Conservation (phyloP, 2,888 invertebrate species). For the Amiota mariae region DNA sequence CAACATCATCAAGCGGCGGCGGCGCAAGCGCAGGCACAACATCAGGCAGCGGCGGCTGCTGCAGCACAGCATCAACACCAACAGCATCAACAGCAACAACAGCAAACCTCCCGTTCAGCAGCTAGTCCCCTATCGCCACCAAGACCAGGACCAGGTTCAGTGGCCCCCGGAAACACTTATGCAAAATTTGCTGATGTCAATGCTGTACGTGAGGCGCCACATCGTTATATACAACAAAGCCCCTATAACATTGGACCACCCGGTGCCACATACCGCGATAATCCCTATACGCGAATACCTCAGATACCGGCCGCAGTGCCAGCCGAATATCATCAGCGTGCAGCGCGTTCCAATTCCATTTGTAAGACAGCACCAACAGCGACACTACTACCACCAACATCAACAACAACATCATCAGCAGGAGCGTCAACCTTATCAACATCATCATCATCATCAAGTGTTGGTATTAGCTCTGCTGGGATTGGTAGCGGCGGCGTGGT, state of each 20-base stretch:
- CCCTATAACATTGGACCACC: conserved; percentile 69
- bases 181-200: conserved; percentile 70
- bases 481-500: conserved; percentile 49
- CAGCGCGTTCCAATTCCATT: conserved; percentile 49
- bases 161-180: conserved; percentile 69
- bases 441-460: conserved; percentile 29
- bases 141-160: conserved; percentile 67
- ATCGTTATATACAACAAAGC: conserved; percentile 71
- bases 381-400: background rate
- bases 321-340: conserved; percentile 63
- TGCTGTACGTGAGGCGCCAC: conserved; percentile 70
- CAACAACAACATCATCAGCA: conserved; percentile 35
- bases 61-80: conserved; percentile 54
- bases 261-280: conserved; percentile 71
- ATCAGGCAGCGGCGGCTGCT: conserved; percentile 60
- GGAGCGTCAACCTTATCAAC: conserved; percentile 47
- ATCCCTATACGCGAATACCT: conserved; percentile 71
- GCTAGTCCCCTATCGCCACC: conserved; percentile 73
- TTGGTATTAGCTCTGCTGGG: conserved; percentile 44
- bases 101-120: conserved; percentile 71
- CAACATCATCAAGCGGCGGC: conserved; percentile 65
- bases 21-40: conserved; percentile 59
- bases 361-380: background rate
- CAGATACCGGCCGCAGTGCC: conserved; percentile 67
- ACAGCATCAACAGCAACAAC: conserved; percentile 57